Percentiles rank a stretch among this genome's conserved stretches.
phyloP scores from a whole-genome alignment of 2,888 invertebrate genomes.

The Caenorhabditis sp. region DNA sequence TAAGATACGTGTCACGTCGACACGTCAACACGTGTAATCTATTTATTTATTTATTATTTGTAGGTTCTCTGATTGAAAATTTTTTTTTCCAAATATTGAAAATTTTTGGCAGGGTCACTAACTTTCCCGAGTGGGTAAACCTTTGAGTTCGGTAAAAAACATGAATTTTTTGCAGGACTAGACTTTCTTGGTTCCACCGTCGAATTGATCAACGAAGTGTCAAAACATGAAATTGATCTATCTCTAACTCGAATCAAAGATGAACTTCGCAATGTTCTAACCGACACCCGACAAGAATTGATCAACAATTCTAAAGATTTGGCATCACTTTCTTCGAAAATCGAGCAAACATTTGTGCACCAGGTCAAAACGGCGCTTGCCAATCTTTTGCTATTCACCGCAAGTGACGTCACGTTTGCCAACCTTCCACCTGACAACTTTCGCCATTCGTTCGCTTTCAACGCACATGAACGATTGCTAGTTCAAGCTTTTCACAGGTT shows the following conservation, averaged over 20 bases:
- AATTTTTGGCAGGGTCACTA: too few species aligned
- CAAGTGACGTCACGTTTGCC: constrained; percentile 68
- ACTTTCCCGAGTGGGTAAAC: too few species aligned
- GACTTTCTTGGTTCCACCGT: constrained; percentile 56
- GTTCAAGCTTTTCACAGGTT: constrained; percentile 54
- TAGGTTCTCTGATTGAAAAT: too few species aligned
- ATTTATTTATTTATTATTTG: too few species aligned
- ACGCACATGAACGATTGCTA: constrained; percentile 62
- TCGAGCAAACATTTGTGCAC: constrained; percentile 61
- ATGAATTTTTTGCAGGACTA: constrained; percentile 44
- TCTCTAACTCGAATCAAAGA: constrained; percentile 51
- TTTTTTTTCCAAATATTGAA: too few species aligned
- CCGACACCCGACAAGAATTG: constrained; percentile 43
- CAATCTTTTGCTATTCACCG: constrained; percentile 68
- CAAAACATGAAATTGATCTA: constrained; percentile 59
- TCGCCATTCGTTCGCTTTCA: constrained; percentile 51
- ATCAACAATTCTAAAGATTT: constrained; percentile 23
- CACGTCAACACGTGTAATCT: too few species aligned
- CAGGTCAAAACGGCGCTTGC: constrained; percentile 68
- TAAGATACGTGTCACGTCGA: too few species aligned
- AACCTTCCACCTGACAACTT: constrained; percentile 49
- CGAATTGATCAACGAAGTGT: constrained; percentile 53
- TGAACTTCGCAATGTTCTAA: constrained; percentile 39
- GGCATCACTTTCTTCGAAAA: constrained; percentile 36
- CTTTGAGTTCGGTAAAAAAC: too few species aligned